These are phyloP conservation scores for Nycteola revayana DNA, from an alignment of 2,888 invertebrate species.

Conservation along the genomic window DNA sequence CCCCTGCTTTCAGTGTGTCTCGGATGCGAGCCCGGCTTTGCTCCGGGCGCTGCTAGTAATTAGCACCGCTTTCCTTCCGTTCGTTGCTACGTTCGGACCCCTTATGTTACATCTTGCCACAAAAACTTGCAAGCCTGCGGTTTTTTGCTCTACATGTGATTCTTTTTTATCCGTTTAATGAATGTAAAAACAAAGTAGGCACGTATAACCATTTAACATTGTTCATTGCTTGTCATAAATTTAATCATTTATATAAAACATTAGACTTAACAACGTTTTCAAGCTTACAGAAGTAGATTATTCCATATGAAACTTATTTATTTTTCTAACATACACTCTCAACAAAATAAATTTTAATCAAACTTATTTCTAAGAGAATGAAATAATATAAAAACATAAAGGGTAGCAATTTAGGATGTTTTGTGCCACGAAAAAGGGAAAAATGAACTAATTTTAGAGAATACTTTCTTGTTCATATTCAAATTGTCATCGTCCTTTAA, in stretches of 20 bases:
- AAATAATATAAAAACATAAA: slow-evolving; percentile 25
- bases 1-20: slow-evolving; percentile 41
- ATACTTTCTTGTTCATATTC: slow-evolving; percentile 73
- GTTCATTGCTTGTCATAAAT: too few species aligned
- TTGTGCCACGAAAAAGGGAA: slow-evolving; percentile 37
- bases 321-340: slow-evolving; percentile 37
- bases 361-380: slow-evolving; percentile 33
- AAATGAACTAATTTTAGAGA: slow-evolving; percentile 64
- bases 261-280: too few species aligned
- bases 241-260: too few species aligned
- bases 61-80: slow-evolving; percentile 76
- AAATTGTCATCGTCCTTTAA: slow-evolving; percentile 79
- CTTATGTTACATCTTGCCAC: slow-evolving; percentile 30
- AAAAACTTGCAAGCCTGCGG: slow-evolving; percentile 5
- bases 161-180: background rate
- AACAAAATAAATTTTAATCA: slow-evolving; percentile 53
- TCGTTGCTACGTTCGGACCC: slow-evolving; percentile 29
- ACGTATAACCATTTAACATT: too few species aligned
- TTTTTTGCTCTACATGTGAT: slow-evolving; percentile 3
- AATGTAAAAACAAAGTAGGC: too few species aligned
- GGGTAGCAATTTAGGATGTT: slow-evolving; percentile 32
- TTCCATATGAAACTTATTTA: slow-evolving; percentile 36
- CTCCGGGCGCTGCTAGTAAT: slow-evolving; percentile 68
- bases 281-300: too few species aligned
- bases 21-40: slow-evolving; percentile 46